These are phyloP conservation scores for Crotalus tigris DNA, from an alignment of 2,113 vertebrate genomes.

Conservation along the genomic window DNA sequence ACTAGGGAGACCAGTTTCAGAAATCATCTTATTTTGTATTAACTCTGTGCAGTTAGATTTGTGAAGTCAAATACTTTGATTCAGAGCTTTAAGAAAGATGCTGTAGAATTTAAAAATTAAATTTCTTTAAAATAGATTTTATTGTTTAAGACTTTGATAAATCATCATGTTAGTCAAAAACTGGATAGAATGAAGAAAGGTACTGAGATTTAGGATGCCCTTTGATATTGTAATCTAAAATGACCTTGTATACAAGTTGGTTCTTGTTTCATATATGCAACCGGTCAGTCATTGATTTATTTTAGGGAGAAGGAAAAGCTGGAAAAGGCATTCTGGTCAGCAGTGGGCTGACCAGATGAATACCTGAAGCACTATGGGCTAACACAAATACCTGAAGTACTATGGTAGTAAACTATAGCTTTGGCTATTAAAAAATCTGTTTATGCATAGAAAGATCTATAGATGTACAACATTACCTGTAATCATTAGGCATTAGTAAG, in stretches of 20 bases:
- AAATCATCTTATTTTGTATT: background rate
- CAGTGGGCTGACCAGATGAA: background rate
- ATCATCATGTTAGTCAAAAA: background rate
- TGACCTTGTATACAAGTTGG: background rate
- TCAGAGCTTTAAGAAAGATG: background rate
- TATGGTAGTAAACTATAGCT: background rate
- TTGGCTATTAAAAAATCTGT: background rate
- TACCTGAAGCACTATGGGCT: background rate
- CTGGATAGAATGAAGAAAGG: background rate
- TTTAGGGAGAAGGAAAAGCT: background rate
- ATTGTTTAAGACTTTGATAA: background rate
- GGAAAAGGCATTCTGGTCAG: background rate
- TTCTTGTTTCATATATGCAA: constrained; percentile 2
- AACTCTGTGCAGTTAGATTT: background rate
- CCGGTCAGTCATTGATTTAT: background rate
- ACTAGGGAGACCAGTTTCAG: background rate
- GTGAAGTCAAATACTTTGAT: background rate
- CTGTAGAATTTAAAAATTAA: background rate
- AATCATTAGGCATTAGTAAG: background rate
- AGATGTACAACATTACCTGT: background rate
- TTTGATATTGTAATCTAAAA: background rate
- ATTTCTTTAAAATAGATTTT: background rate
- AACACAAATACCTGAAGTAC: background rate
- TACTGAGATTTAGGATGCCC: background rate
- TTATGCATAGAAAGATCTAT: background rate